These are phyloP conservation scores for Thereva unica DNA, from an alignment of 2,888 invertebrate genomes.

Conservation along the genomic window DNA sequence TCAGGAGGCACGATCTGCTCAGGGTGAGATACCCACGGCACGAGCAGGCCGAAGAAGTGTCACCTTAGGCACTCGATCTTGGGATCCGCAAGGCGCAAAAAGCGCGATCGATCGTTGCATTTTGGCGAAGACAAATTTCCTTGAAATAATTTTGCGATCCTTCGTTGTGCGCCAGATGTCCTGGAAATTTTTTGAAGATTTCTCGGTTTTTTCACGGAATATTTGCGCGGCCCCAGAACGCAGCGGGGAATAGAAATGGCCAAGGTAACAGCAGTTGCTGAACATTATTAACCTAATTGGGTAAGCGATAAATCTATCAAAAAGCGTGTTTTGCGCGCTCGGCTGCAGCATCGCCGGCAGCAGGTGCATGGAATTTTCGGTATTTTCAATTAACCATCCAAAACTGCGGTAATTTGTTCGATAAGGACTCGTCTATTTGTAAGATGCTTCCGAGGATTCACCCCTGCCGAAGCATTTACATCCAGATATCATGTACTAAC, in stretches of 20 bases:
- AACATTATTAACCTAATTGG: slow-evolving; percentile 28
- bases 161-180: slow-evolving; percentile 27
- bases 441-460: too few species aligned
- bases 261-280: background rate
- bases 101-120: background rate
- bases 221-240: background rate
- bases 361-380: too few species aligned
- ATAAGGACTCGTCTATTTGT: too few species aligned
- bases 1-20: slow-evolving; percentile 29
- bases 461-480: too few species aligned
- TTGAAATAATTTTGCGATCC: slow-evolving; percentile 23
- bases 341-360: background rate
- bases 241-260: background rate
- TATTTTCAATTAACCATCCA: too few species aligned
- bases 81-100: background rate
- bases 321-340: background rate
- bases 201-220: background rate
- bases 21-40: slow-evolving; percentile 20
- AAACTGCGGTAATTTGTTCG: too few species aligned
- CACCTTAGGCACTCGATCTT: slow-evolving; percentile 17
- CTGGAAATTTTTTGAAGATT: slow-evolving; percentile 10
- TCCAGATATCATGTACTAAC: too few species aligned
- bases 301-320: slow-evolving; percentile 26
- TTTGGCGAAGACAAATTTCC: slow-evolving; percentile 28
- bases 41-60: slow-evolving; percentile 17